Conservation (phyloP, 2,113 vertebrate genomes). For the Mustelus asterias region DNA sequence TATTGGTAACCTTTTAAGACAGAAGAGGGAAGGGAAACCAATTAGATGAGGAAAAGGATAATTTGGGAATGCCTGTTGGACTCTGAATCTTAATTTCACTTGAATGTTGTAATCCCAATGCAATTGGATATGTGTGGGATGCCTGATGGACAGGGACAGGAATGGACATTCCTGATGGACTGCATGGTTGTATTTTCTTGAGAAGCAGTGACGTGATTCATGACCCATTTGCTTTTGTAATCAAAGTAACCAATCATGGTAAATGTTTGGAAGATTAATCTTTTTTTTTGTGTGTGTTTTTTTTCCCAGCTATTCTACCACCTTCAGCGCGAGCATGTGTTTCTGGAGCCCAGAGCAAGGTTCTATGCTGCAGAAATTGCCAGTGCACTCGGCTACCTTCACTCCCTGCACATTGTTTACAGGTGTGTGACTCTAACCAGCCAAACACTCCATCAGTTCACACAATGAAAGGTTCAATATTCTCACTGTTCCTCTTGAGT, state of each 20-base stretch:
- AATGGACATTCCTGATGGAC: too few species aligned
- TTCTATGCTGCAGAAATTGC: constrained; percentile 71
- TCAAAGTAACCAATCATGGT: background rate
- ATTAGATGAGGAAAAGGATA: background rate
- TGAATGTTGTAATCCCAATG: background rate
- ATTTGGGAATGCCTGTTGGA: background rate
- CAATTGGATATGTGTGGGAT: background rate
- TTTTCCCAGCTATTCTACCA: constrained; percentile 64
- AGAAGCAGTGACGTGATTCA: too few species aligned
- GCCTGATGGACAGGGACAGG: too few species aligned
- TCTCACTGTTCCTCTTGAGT: background rate
- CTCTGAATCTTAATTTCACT: background rate
- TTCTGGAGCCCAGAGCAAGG: constrained; percentile 65
- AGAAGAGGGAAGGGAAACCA: background rate
- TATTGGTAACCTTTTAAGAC: background rate
- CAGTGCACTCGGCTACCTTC: constrained; percentile 69
- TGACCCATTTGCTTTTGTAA: background rate
- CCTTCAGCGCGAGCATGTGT: constrained; percentile 66
- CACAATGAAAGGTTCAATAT: background rate
- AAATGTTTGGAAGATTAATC: background rate
- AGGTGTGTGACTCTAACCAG: constrained; percentile 49
- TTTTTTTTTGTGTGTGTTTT: background rate
- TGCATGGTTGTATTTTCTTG: too few species aligned
- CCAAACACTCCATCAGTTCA: background rate
- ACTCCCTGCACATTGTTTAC: constrained; percentile 69